Conservation (phyloP, 1,140 invertebrate genomes). For the Octopus sinensis region DNA sequence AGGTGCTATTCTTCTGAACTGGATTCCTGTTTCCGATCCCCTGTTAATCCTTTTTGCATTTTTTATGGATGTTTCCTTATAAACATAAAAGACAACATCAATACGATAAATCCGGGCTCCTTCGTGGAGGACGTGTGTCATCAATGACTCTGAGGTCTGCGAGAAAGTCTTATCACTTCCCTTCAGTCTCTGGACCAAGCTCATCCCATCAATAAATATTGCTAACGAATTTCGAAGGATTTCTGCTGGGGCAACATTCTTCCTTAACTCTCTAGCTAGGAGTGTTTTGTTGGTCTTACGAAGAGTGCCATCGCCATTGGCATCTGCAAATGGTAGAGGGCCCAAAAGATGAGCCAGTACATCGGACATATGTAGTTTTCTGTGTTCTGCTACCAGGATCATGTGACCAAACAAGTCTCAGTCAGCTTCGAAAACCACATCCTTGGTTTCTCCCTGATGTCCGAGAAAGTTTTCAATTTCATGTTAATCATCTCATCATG, state of each 20-base stretch:
- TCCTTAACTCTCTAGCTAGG: not conserved
- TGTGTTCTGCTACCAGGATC: slow-evolving; percentile 16
- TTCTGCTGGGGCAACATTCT: slow-evolving; percentile 1
- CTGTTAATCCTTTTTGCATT: not conserved
- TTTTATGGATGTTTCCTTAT: not conserved
- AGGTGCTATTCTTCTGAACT: no score
- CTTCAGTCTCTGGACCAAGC: slow-evolving; percentile 5
- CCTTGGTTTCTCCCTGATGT: not conserved
- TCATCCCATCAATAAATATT: slow-evolving; percentile 9
- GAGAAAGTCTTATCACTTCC: not conserved
- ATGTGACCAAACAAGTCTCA: slow-evolving; percentile 22
- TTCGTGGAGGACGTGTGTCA: not conserved
- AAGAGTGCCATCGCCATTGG: not conserved
- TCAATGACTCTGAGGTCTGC: not conserved
- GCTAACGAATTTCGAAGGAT: not conserved
- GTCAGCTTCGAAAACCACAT: slow-evolving; percentile 22
- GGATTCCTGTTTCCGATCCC: no score
- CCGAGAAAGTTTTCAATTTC: slow-evolving; percentile 21
- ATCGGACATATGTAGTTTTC: slow-evolving; percentile 24
- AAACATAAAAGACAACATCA: not conserved
- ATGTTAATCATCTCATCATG: not conserved
- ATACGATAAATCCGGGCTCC: not conserved
- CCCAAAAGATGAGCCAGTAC: slow-evolving; percentile 23
- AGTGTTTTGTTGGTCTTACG: not conserved
- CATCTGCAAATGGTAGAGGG: not conserved